phyloP scores from a whole-genome alignment of 64 coral and sea anemone genomes.

The Hydrozoanthus tunicans region DNA sequence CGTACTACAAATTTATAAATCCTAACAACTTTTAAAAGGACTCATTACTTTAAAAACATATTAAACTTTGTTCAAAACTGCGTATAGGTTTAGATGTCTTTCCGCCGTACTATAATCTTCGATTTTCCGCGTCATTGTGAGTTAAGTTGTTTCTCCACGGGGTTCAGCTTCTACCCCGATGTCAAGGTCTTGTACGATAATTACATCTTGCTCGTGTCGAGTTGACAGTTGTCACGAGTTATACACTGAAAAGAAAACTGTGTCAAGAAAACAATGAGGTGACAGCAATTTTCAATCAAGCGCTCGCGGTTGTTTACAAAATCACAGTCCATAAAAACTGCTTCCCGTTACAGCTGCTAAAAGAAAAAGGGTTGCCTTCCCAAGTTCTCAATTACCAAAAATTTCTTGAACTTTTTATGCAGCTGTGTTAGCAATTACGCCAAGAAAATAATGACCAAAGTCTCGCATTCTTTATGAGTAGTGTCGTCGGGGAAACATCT shows the following conservation, averaged over 20 bases:
- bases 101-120: background rate
- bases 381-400: too few relatives aligned
- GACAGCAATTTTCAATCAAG: background rate
- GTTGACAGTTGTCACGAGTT: slow-evolving; percentile 30
- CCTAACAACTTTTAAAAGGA: too few relatives aligned
- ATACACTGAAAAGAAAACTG: slow-evolving; percentile 24
- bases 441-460: too few relatives aligned
- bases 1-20: too few relatives aligned
- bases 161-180: background rate
- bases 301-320: too few relatives aligned
- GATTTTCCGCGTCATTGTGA: background rate
- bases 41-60: background rate
- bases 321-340: background rate
- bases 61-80: background rate
- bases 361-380: background rate
- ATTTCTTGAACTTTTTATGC: too few relatives aligned
- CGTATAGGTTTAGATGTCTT: background rate
- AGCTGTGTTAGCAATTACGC: too few relatives aligned
- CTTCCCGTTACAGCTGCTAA: background rate
- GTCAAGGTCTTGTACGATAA: background rate
- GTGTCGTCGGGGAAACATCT: too few relatives aligned
- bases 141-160: slow-evolving; percentile 6
- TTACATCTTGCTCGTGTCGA: slow-evolving; percentile 23
- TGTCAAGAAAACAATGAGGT: slow-evolving; percentile 30
- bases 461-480: too few relatives aligned